phyloP scores from a whole-genome alignment of 2,797 vertebrate species.

The Ptychobarbus kaznakovi region DNA sequence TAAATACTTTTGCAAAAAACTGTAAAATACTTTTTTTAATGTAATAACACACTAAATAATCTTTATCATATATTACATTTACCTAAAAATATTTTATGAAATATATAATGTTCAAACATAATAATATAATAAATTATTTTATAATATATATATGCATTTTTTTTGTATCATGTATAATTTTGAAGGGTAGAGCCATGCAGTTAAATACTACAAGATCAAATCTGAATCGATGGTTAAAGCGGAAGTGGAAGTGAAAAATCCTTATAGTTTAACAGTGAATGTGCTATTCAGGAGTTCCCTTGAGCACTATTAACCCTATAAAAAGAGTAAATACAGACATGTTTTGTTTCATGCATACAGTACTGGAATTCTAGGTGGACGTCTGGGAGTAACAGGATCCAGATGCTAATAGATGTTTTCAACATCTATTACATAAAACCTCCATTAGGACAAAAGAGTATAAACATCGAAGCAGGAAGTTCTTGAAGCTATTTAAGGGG shows the following conservation, averaged over 20 bases:
- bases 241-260: not conserved
- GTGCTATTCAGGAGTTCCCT: not conserved
- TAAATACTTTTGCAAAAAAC: no score
- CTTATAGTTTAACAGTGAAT: not conserved
- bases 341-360: not conserved
- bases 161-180: no score
- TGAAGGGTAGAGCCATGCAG: no score
- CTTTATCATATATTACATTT: not conserved
- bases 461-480: constrained; percentile 17
- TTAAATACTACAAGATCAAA: not conserved
- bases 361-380: not conserved
- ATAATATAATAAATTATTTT: not conserved
- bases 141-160: not conserved
- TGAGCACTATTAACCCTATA: not conserved
- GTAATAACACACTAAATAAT: not conserved
- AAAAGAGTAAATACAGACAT: not conserved
- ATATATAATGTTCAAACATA: not conserved
- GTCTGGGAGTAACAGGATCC: constrained; percentile 10
- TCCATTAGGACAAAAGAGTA: constrained; percentile 11
- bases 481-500: constrained; percentile 26
- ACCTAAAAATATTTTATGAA: not conserved
- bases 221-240: not conserved
- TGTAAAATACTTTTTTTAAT: no score
- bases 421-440: not conserved
- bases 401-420: constrained; percentile 29